Evolutionary conservation across 2,797 vertebrate species (phyloP).

Genomic region (Octomys mimax): DNA sequence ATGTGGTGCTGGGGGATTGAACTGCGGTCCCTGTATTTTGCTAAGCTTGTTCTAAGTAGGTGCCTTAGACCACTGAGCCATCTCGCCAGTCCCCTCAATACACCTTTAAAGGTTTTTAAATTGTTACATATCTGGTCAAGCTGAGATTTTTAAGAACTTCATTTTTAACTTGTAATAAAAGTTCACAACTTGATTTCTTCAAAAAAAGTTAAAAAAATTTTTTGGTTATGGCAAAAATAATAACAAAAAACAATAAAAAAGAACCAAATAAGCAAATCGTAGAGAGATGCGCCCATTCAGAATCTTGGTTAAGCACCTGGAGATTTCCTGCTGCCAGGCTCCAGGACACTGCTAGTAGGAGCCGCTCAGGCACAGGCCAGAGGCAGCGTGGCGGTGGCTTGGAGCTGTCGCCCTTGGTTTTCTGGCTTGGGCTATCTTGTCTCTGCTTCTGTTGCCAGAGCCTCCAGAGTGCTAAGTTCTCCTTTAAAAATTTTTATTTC

Average conservation of each 20-base stretch:
- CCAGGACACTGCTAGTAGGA: slow-evolving; percentile 8
- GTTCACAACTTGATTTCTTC: too few species aligned
- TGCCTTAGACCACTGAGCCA: too few species aligned
- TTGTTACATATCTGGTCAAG: too few species aligned
- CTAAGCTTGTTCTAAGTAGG: too few species aligned
- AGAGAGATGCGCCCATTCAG: slow-evolving; percentile 72
- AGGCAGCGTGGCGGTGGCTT: background rate
- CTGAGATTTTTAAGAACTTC: too few species aligned
- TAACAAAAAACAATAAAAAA: slow-evolving; percentile 67
- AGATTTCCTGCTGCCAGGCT: background rate
- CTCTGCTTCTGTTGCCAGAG: slow-evolving; percentile 40
- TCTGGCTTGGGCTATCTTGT: background rate
- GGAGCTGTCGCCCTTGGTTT: background rate
- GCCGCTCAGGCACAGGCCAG: background rate
- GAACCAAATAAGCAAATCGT: slow-evolving; percentile 46
- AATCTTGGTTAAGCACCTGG: slow-evolving; percentile 39
- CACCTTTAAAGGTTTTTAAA: too few species aligned
- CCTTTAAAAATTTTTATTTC: slow-evolving; percentile 49
- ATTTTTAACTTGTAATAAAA: too few species aligned
- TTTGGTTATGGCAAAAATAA: slow-evolving; percentile 27
- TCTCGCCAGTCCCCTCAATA: too few species aligned
- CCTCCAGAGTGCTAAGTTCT: background rate
- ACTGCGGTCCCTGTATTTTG: too few species aligned
- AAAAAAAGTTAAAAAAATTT: too few species aligned
- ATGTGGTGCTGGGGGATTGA: too few species aligned